Evolutionary conservation across 2,113 vertebrate species (phyloP), one percentile per base, ranked within the genome.

Genomic region (Megaceryle maxima): DNA sequence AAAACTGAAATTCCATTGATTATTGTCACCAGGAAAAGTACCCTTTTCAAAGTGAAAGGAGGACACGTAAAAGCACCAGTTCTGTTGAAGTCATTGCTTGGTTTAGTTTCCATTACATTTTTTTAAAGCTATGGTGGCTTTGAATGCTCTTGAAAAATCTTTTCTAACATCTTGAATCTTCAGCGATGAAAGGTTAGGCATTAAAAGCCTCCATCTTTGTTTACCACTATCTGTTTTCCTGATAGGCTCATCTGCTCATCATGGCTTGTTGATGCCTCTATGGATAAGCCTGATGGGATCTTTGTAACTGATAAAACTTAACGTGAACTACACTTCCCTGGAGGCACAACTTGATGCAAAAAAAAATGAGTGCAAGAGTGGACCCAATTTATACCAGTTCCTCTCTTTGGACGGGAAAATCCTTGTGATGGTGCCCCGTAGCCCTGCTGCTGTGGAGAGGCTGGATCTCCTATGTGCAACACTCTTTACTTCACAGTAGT

Each of bases 371-470:
- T 35, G 24, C 31, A 37, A 48, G 51, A 72, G 15, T 19, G 35
- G 19, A 35, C 11, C 22, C 59, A 20, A 1, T n/a, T 44, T 46
- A 57, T 26, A 8, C 6, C 26, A 22, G 3, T 37, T 5, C 0
- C 31, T 28, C 24, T 57, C 11, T 74, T 26, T 56, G 44, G 62
- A 29, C 11, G 66, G 39, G 25, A 55, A 43, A 44, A 5, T 82
- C n/a, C n/a, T n/a, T n/a, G 0, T 2, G 1, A 3, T 37, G 62
- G 39, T 78, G 35, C 43, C 41, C 81, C 55, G 18, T 7, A 29
- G 43, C 13, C 48, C 57, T 66, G 26, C 5, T 0, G 1, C 29
- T 74, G 7, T 2, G 25, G 44, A 35, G 41, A 44, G 24, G 37
- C 18, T 75, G 62, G 14, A 20, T 77, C 28, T n/a, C n/a, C n/a